Evolutionary conservation across 2,888 invertebrate genomes (phyloP), one percentile per base, ranked within the genome.

Genomic region (Dicycla oo): DNA sequence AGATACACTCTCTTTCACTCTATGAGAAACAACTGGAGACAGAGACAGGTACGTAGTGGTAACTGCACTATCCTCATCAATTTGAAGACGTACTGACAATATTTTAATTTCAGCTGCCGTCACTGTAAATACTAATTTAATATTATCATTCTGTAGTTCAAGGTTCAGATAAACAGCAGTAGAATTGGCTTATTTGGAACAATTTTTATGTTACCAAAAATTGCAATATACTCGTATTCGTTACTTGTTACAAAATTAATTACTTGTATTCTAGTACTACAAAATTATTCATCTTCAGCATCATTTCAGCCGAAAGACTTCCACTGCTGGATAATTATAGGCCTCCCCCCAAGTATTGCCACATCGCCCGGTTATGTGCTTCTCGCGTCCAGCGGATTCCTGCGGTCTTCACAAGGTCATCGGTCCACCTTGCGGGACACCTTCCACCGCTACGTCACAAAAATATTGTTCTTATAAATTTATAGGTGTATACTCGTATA

Each of bases 111-210:
- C 1, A 13, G 18, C 4, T 26, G 38, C 20, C 23, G 6, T 45
- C 13, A 3, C 20, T 60, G 0, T 49, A 40, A 53, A 53, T 8
- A 34, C 18, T 3, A 0, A 20, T 26, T 47, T 20, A 20, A 58
- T 53, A 43, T 58, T 77, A 75, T 76, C 76, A 34, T 18, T 53
- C 10, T 40, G 4, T 40, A 47, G 70, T 57, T 75, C 62, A 76
- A 63, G 53, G 75, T 76, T 69, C 45, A 63, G 15, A 15, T 53
- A 47, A 58, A 58, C 45, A 51, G 7, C 63, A 47, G 75, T 75
- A 53, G 77, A 70, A 54, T 34, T 69, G 74, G 56, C 56, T 13
- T 23, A 56, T 30, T 57, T 30, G 74, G 66, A 40, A 15, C 47
- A 49, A 4, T 38, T 10, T 26, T 11, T 47, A 20, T 15, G 8